Evolutionary conservation across 2,888 invertebrate genomes (phyloP).

Genomic region (Campoletis raptor): DNA sequence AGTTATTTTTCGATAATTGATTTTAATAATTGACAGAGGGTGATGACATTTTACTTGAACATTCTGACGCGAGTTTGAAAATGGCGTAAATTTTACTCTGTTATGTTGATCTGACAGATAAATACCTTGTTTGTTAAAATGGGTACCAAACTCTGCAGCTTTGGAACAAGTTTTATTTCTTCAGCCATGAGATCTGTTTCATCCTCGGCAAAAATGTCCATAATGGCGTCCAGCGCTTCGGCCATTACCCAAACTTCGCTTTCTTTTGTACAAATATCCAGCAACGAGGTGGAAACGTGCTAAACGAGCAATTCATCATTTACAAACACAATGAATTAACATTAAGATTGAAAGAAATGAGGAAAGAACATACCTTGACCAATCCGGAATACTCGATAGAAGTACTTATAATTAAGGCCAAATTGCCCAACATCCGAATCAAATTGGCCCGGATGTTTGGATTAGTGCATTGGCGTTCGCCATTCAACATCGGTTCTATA

Average conservation of each 20-base stretch:
- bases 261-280: conserved; percentile 87
- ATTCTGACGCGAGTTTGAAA: too few species aligned
- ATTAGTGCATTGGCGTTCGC: conserved; percentile 75
- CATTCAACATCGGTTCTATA: conserved; percentile 85
- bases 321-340: not conserved
- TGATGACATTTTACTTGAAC: too few species aligned
- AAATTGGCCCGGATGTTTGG: conserved; percentile 77
- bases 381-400: conserved; percentile 67
- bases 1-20: not conserved
- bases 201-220: conserved; percentile 92
- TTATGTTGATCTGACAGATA: not conserved
- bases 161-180: conserved; percentile 88
- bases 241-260: conserved; percentile 90
- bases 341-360: not conserved
- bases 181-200: conserved; percentile 89
- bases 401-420: conserved; percentile 74
- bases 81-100: too few species aligned
- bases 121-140: conserved; percentile 89
- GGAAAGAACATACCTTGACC: conserved; percentile 73
- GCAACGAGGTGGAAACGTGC: conserved; percentile 87
- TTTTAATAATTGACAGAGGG: too few species aligned
- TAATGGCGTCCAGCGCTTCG: conserved; percentile 90
- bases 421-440: conserved; percentile 77
- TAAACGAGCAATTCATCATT: conserved; percentile 48
- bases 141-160: conserved; percentile 87